A percentile compares a stretch with the other conserved stretches of the same genome.
Conservation (phyloP, 1,140 invertebrate species). For the Zaprionus gabonicus region DNA sequence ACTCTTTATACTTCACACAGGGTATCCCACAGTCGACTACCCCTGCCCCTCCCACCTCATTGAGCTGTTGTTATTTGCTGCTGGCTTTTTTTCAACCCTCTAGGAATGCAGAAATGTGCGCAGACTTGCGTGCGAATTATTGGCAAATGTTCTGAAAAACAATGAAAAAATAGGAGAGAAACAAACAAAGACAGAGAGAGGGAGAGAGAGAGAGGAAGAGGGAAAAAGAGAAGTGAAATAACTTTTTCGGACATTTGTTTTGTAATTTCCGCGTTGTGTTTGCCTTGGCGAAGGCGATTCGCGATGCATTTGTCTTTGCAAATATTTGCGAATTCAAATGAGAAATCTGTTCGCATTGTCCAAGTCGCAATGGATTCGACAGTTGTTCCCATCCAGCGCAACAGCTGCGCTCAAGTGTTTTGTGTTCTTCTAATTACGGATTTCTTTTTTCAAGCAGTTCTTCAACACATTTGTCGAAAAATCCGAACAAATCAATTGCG, state of each 20-base stretch:
- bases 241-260: constrained; percentile 77
- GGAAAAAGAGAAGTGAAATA: constrained; percentile 36
- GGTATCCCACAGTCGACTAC: constrained; percentile 7
- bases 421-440: constrained; percentile 1
- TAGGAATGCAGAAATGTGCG: constrained; percentile 64
- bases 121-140: constrained; percentile 75
- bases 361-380: constrained; percentile 39
- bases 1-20: neutral
- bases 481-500: neutral
- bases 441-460: neutral
- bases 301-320: constrained; percentile 64
- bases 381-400: constrained; percentile 58
- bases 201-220: constrained; percentile 9
- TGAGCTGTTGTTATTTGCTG: neutral
- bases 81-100: constrained; percentile 53
- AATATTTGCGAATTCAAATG: constrained; percentile 80
- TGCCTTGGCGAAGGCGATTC: constrained; percentile 18
- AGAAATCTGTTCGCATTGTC: constrained; percentile 73
- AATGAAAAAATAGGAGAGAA: constrained; percentile 20
- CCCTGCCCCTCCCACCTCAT: neutral
- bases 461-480: neutral
- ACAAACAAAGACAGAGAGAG: constrained; percentile 10
- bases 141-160: constrained; percentile 73
- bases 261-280: constrained; percentile 64
- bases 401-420: constrained; percentile 52